Evolutionary conservation across 2,888 invertebrate species (phyloP), one percentile per base, ranked within the genome.

Genomic region (Proisotoma minuta): DNA sequence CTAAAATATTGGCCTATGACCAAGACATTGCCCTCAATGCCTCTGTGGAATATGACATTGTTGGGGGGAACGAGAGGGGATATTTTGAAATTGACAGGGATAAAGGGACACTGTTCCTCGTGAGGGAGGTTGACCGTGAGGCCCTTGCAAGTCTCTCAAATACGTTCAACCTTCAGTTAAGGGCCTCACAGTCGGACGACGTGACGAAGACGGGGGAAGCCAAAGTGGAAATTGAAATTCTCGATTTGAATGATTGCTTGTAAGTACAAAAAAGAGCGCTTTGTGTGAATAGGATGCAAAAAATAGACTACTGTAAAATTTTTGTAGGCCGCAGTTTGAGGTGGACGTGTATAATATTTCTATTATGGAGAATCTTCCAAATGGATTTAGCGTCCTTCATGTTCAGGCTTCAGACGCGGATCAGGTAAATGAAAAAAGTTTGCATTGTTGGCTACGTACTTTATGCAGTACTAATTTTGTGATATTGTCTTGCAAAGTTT

Each of bases 281-380:
- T 22, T 54, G 8, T 34, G 23, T 54, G 12, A 54, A 34, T 34
- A 34, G 22, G 15, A 3, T 12, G 24, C 22, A 48, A 48, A 49
- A 20, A n/a, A n/a, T n/a, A 20, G 24, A 27, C 5, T 29, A 54
- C 27, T 27, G 27, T 53, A 18, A 50, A 60, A 47, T 20, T 53
- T 12, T 39, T 59, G n/a, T 48, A 60, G 72, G 29, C 76, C 91
- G 0, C 87, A 89, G 74, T 93, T 93, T 72, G 91, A 92, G 76
- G 90, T 89, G 0, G 91, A 91, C 74, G 85, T 89, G 74, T 92
- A 93, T 76, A 92, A 92, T 74, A 91, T 93, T 69, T 92, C 91
- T 71, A 92, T 93, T 68, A 91, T 92, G 48, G 93, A 93, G 77
- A 93, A 93, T 77, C 80, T 92, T 27, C 92, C 92, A 0, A 90